Evolutionary conservation across 2,888 invertebrate genomes (phyloP), one percentile per base, ranked within the genome.

Genomic region (Candidula unifasciata): DNA sequence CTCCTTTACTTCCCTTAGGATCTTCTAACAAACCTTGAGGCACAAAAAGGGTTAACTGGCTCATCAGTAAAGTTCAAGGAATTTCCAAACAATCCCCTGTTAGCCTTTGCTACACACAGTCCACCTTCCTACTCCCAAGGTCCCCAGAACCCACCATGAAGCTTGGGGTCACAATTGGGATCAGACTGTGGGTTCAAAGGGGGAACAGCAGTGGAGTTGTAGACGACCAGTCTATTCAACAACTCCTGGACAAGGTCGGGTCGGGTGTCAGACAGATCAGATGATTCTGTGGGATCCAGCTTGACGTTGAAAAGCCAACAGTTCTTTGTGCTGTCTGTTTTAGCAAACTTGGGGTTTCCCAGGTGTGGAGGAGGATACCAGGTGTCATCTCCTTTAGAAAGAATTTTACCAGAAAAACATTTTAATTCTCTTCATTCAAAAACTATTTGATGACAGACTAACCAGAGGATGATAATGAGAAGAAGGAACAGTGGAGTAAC

Each of bases 231-330:
- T 33, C 89, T 87, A 6, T 88, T 86, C 57, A 93, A 87, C 87
- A 93, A 87, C 57, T 78, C 33, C 33, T 80, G 79, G 10, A 93
- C 92, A 30, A 90, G 66, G 30, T 90, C 89, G n/a, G 89, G 89
- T n/a, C 86, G 64, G 13, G 57, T 44, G 5, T 83, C 78, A 0
- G 92, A 92, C 35, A 93, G 77, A 83, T 93, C 93, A 52, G 88
- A 64, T 3, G 86, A 79, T 85, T 93, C 93, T 57, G 88, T 87
- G 3, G 93, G 93, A 80, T 93, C 93, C 6, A 87, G 85, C 8
- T 84, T 83, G 6, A 93, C 90, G 87, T 93, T 90, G 81, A 93
- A 93, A 76, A 93, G 88, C 93, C 93, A 93, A 2, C 92, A 66
- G 84, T 93, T 93, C 85, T 93, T 85, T 24, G 33, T 21, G 86